A percentile compares a stretch with the other conserved stretches of the same genome.
Conservation (phyloP, 2,888 invertebrate species). For the Sceliomorpha sp. region DNA sequence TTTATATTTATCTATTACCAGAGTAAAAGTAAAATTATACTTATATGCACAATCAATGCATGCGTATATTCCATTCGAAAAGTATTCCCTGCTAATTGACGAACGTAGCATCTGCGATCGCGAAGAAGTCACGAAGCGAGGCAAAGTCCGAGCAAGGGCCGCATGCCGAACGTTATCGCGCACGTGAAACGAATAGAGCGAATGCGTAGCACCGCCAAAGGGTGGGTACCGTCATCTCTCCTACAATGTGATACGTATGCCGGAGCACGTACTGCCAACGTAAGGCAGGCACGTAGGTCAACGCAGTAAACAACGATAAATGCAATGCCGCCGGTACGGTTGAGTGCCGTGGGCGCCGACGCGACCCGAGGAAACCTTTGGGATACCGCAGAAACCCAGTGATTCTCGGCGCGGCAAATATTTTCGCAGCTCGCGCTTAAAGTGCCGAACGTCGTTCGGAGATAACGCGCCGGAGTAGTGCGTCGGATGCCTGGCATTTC, state of each 20-base stretch:
- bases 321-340: slow-evolving; percentile 48
- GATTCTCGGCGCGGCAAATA: slow-evolving; percentile 58
- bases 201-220: slow-evolving; percentile 55
- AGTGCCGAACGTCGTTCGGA: slow-evolving; percentile 62
- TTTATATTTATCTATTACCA: too few species aligned
- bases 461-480: slow-evolving; percentile 46
- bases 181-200: slow-evolving; percentile 54
- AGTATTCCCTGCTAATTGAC: slow-evolving; percentile 48
- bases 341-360: slow-evolving; percentile 53
- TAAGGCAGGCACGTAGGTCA: slow-evolving; percentile 56
- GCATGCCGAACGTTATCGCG: slow-evolving; percentile 56
- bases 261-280: slow-evolving; percentile 55
- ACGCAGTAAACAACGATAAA: slow-evolving; percentile 57
- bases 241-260: slow-evolving; percentile 54
- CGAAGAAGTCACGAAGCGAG: slow-evolving; percentile 40
- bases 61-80: too few species aligned
- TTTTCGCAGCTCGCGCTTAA: slow-evolving; percentile 60
- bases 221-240: slow-evolving; percentile 56
- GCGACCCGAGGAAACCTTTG: slow-evolving; percentile 47
- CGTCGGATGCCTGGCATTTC: slow-evolving; percentile 53
- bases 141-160: slow-evolving; percentile 18
- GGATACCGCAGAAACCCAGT: slow-evolving; percentile 49
- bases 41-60: too few species aligned
- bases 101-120: slow-evolving; percentile 35
- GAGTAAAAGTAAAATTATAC: too few species aligned